Evolutionary conservation across 2,888 invertebrate genomes (phyloP), one percentile per base, ranked within the genome.

Genomic region (Pyrocoelia pectoralis): DNA sequence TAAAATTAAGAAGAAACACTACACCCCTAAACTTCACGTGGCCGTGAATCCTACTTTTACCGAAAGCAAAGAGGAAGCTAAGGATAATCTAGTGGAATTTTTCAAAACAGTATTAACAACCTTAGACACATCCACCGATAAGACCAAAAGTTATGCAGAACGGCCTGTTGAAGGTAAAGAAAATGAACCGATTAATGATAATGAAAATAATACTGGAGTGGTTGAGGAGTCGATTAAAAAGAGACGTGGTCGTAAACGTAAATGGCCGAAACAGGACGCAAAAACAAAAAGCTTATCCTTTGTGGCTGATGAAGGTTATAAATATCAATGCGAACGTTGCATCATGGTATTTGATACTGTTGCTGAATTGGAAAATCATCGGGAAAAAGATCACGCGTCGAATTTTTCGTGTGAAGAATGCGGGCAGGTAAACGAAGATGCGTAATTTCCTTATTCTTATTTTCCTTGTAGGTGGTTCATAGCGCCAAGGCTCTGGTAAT

Each of bases 1-100:
- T 64, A 85, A 84, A 70, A 85, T 86, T 43, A 83, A 84, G 77
- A 82, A 79, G 79, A 85, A 79, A 55, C 82, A 81, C 75, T 83
- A 79, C 68, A 80, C 70, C 63, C 81, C 77, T 49, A 84, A 80
- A 66, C 70, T 76, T n/a, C 79, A 81, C 12, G 12, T 55, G 0
- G 2, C 51, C 17, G 52, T n/a, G 9, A 29, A 65, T 8, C 18
- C 18, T 9, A 51, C 28, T 15, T n/a, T 48, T 17, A 48, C 0
- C 17, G 15, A 17, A 38, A 56, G 71, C 55, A 66, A 61, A 24
- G 56, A 67, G 18, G 77, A 77, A 58, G 76, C 72, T 38, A 79
- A 79, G 62, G 76, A 77, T 33, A 74, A 73, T 14, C 74, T 81
- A 24, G 77, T 79, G 29, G 78, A 79, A 68, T 64, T 81, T 41